Conservation (phyloP, 2,797 vertebrate species). For the Synanceia verrucosa region DNA sequence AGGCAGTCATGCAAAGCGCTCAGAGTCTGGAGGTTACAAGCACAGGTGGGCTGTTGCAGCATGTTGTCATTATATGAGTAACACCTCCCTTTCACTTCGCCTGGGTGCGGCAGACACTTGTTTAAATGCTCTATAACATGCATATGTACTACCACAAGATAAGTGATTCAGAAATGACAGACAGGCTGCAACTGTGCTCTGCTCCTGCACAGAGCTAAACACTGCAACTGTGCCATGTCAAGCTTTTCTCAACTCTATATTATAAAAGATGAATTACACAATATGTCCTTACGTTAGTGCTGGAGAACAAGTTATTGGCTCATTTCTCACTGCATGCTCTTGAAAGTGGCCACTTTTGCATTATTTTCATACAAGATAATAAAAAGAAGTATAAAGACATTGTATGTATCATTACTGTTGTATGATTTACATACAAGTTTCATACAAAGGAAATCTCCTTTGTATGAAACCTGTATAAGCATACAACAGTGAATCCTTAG, state of each 20-base stretch:
- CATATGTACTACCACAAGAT: conserved; percentile 9
- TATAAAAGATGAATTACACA: not conserved
- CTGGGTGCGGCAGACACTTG: conserved; percentile 31
- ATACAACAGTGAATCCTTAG: too few relatives aligned
- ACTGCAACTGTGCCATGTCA: not conserved
- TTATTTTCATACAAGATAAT: too few relatives aligned
- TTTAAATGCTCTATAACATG: conserved; percentile 41
- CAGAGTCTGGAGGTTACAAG: conserved; percentile 3
- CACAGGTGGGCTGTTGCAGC: conserved; percentile 55
- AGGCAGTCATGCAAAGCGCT: conserved; percentile 13
- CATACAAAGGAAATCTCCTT: too few relatives aligned
- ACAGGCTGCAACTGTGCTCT: not conserved
- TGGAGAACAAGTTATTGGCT: too few relatives aligned
- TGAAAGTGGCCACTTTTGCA: too few relatives aligned
- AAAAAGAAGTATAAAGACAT: too few relatives aligned
- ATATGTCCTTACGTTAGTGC: not conserved
- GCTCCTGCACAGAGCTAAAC: not conserved
- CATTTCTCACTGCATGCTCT: too few relatives aligned
- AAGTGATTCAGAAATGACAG: conserved; percentile 3
- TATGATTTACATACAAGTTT: too few relatives aligned
- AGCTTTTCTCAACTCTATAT: not conserved
- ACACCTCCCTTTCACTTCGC: conserved; percentile 31
- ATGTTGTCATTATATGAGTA: conserved; percentile 43
- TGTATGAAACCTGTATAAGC: too few relatives aligned
- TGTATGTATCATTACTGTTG: too few relatives aligned